These are phyloP conservation scores for Lophochroa leadbeateri DNA, from an alignment of 2,113 vertebrate species.

Conservation along the genomic window DNA sequence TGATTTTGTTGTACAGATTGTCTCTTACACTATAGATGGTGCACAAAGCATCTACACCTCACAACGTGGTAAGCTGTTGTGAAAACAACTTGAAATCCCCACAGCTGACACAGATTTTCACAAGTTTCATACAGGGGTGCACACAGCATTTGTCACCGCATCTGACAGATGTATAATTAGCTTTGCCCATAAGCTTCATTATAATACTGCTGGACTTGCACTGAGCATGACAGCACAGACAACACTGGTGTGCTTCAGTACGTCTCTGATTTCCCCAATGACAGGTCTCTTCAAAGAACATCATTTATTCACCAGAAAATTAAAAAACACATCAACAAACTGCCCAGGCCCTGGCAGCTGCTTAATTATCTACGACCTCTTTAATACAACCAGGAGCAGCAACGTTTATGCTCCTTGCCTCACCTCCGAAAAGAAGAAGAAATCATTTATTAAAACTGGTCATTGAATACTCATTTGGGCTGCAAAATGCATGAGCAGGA, in stretches of 20 bases:
- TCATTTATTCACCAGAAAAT: slow-evolving; percentile 66
- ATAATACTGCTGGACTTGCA: slow-evolving; percentile 41
- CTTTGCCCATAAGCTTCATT: background rate
- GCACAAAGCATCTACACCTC: background rate
- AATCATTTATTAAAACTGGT: slow-evolving; percentile 38
- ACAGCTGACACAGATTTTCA: background rate
- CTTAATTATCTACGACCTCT: slow-evolving; percentile 58
- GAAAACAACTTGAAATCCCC: background rate
- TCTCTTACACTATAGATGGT: background rate
- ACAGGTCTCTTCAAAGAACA: slow-evolving; percentile 56
- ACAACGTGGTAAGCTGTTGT: background rate
- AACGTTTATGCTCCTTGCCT: background rate
- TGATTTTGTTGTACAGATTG: background rate
- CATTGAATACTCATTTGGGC: slow-evolving; percentile 20
- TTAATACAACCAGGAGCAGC: background rate
- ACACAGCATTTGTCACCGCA: background rate
- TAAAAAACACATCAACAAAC: slow-evolving; percentile 66
- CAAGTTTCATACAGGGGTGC: background rate
- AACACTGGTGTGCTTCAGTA: slow-evolving; percentile 46
- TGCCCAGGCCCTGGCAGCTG: slow-evolving; percentile 11
- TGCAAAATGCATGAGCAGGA: background rate
- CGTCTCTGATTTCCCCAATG: slow-evolving; percentile 72
- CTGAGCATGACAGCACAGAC: slow-evolving; percentile 30
- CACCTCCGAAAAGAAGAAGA: slow-evolving; percentile 3
- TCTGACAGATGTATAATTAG: slow-evolving; percentile 61